These are phyloP conservation scores for Parelbella ahira DNA, from an alignment of 2,888 invertebrate species.

Conservation along the genomic window DNA sequence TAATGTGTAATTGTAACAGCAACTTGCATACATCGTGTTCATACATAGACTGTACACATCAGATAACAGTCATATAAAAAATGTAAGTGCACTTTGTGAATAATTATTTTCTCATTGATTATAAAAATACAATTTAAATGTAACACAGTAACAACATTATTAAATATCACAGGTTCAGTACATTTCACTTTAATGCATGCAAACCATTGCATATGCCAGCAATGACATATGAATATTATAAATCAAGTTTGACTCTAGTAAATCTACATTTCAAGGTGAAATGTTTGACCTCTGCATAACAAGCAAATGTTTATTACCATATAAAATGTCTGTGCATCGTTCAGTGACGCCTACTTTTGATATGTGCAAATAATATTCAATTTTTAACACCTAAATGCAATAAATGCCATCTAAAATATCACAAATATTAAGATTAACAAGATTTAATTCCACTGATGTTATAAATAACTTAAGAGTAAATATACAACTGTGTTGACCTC, in stretches of 20 bases:
- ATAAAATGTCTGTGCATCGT: too few species aligned
- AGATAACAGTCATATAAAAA: conserved; percentile 8
- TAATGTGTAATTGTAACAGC: too few species aligned
- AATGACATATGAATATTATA: conserved; percentile 26
- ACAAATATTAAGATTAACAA: conserved; percentile 13
- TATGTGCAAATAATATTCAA: too few species aligned
- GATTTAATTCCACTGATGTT: conserved; percentile 7
- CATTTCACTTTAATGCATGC: conserved; percentile 2
- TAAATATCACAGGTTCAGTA: conserved; percentile 8
- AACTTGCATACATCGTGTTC: too few species aligned
- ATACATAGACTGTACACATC: neutral
- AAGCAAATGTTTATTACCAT: conserved; percentile 38
- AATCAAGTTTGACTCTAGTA: conserved; percentile 21
- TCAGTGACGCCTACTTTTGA: too few species aligned
- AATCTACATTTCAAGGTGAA: conserved; percentile 41
- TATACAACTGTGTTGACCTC: too few species aligned
- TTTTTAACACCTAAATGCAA: conserved; percentile 2
- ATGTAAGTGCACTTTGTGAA: conserved; percentile 19
- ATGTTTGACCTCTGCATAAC: conserved; percentile 48
- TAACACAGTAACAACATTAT: too few species aligned
- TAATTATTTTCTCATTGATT: too few species aligned
- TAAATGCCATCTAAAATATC: conserved; percentile 9
- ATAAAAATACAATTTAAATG: too few species aligned
- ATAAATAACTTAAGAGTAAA: too few species aligned
- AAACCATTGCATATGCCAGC: conserved; percentile 1